phyloP scores from a whole-genome alignment of 2,888 invertebrate species.

The Dendrolimus pini region DNA sequence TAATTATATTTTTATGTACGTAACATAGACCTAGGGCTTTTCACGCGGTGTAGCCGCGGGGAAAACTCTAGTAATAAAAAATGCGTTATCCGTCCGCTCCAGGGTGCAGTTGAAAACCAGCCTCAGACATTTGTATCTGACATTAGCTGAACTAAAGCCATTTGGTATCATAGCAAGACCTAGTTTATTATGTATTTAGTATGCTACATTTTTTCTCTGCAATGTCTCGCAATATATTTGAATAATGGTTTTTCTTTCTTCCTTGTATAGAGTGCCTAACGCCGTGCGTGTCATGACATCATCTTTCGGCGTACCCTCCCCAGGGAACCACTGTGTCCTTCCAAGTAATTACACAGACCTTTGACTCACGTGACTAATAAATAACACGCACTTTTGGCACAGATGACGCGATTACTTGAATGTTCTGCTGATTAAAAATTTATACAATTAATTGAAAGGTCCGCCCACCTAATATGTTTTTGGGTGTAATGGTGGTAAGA shows the following conservation, averaged over 20 bases:
- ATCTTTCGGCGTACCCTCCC: slow-evolving; percentile 12
- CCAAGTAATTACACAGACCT: slow-evolving; percentile 52
- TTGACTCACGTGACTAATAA: slow-evolving; percentile 41
- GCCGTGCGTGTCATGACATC: slow-evolving; percentile 6
- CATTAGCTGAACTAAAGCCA: too few relatives aligned
- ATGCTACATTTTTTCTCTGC: background rate
- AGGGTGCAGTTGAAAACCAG: too few relatives aligned
- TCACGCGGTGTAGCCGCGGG: too few relatives aligned
- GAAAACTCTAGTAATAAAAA: too few relatives aligned
- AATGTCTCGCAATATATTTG: background rate
- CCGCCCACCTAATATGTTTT: too few relatives aligned
- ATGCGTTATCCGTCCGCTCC: too few relatives aligned
- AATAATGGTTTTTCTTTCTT: background rate
- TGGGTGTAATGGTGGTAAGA: too few relatives aligned
- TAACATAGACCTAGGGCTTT: too few relatives aligned
- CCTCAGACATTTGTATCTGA: too few relatives aligned
- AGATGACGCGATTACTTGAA: slow-evolving; percentile 35
- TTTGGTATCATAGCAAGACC: too few relatives aligned
- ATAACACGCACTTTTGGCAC: slow-evolving; percentile 34
- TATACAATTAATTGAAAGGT: background rate
- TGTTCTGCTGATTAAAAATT: slow-evolving; percentile 5
- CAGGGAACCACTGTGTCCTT: slow-evolving; percentile 34
- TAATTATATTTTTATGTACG: too few relatives aligned
- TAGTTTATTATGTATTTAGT: too few relatives aligned
- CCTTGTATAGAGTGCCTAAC: background rate